These are phyloP conservation scores for Campopleginae sp. DNA, from an alignment of 2,888 invertebrate genomes.

Conservation along the genomic window DNA sequence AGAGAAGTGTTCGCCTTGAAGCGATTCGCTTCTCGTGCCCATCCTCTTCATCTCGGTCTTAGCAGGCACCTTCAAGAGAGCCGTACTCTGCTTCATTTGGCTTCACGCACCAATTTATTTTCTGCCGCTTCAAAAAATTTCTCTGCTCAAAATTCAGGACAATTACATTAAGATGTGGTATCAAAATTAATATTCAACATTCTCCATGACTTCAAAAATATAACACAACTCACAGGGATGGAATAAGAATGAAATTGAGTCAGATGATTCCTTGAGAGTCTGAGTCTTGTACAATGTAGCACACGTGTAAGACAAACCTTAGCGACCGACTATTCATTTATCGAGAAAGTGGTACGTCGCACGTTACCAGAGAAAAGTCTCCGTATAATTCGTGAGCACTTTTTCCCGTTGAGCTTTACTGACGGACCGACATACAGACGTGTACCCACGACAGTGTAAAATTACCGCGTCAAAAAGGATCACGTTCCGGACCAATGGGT, in stretches of 20 bases:
- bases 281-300: neutral
- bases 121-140: slow-evolving; percentile 25
- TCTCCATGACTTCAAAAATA: neutral
- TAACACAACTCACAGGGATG: neutral
- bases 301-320: neutral
- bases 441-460: slow-evolving; percentile 84
- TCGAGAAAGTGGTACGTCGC: neutral
- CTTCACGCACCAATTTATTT: slow-evolving; percentile 45
- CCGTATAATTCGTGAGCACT: slow-evolving; percentile 44
- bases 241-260: neutral
- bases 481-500: slow-evolving; percentile 80
- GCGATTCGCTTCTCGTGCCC: slow-evolving; percentile 73
- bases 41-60: slow-evolving; percentile 61
- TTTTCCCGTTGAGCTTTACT: slow-evolving; percentile 52
- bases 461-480: slow-evolving; percentile 84
- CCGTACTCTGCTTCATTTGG: slow-evolving; percentile 37
- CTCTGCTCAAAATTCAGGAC: slow-evolving; percentile 26
- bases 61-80: slow-evolving; percentile 34
- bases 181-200: slow-evolving; percentile 3
- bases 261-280: neutral
- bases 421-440: slow-evolving; percentile 76
- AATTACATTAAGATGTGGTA: slow-evolving; percentile 26
- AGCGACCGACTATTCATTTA: slow-evolving; percentile 31
- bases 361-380: slow-evolving; percentile 20
- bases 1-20: slow-evolving; percentile 69